Evolutionary conservation across 2,797 vertebrate genomes (phyloP).

Genomic region (Neosilurus hyrtlii): DNA sequence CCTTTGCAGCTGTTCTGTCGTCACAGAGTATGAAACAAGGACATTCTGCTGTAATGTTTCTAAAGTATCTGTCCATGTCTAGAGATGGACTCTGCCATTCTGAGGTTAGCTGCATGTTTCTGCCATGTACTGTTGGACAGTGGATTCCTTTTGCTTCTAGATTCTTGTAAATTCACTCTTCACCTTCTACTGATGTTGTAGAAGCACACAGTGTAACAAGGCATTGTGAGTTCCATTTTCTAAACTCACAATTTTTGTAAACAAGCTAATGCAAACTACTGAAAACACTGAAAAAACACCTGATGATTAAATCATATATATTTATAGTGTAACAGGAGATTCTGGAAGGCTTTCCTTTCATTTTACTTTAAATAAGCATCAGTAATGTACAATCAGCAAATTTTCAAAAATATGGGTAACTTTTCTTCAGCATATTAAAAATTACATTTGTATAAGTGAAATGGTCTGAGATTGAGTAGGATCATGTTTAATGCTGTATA

Average conservation of each 20-base stretch:
- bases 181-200: neutral
- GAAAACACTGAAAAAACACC: too few relatives aligned
- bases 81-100: neutral
- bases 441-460: neutral
- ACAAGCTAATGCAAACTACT: too few relatives aligned
- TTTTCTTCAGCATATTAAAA: neutral
- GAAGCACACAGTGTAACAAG: neutral
- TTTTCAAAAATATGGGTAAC: neutral
- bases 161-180: neutral
- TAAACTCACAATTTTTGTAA: too few relatives aligned
- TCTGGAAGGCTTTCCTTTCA: neutral
- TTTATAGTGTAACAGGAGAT: too few relatives aligned
- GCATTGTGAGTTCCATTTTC: neutral
- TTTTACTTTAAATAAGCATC: neutral
- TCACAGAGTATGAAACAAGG: neutral
- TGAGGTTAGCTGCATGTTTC: neutral
- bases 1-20: slow-evolving; percentile 5
- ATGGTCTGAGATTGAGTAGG: neutral
- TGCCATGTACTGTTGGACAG: neutral
- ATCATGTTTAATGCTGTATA: neutral
- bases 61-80: neutral
- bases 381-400: neutral
- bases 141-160: neutral
- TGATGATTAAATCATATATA: too few relatives aligned
- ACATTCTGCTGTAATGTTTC: neutral